Conservation (phyloP, 2,797 vertebrate genomes). For the Spheniscus humboldti region DNA sequence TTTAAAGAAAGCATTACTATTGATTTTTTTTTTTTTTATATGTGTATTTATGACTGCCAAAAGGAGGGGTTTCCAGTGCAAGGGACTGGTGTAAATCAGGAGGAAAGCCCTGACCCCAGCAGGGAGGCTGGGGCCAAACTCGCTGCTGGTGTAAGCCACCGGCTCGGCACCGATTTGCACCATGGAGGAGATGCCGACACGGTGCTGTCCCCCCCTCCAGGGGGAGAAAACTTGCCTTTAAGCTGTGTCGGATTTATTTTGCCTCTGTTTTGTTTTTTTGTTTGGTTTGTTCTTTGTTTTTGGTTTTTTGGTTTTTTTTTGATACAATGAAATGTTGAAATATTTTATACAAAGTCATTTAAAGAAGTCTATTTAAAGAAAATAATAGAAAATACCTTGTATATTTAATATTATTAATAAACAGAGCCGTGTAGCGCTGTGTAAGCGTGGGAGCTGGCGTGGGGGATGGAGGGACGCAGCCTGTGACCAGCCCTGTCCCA, state of each 20-base stretch:
- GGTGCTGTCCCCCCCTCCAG: neutral
- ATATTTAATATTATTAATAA: constrained; percentile 76
- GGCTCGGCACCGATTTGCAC: neutral
- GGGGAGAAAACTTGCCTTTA: neutral
- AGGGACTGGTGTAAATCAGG: neutral
- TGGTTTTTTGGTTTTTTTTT: neutral
- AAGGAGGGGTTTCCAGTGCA: neutral
- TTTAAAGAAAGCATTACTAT: neutral
- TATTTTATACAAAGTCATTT: constrained; percentile 81
- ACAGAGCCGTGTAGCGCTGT: neutral
- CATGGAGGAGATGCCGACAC: neutral
- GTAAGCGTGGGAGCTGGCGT: neutral
- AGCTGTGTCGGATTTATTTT: neutral
- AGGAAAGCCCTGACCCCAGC: neutral
- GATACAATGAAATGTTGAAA: constrained; percentile 71
- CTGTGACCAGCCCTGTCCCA: neutral
- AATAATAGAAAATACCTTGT: constrained; percentile 64
- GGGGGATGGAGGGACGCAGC: neutral
- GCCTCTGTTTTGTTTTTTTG: neutral
- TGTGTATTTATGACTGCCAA: constrained; percentile 39
- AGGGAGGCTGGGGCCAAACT: neutral
- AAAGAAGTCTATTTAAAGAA: constrained; percentile 76
- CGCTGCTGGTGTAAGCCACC: neutral
- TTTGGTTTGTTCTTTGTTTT: neutral
- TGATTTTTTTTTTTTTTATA: neutral